Percentiles rank a stretch among this genome's conserved stretches.
Conservation (phyloP, 2,888 invertebrate species). For the Diaphora mendica region DNA sequence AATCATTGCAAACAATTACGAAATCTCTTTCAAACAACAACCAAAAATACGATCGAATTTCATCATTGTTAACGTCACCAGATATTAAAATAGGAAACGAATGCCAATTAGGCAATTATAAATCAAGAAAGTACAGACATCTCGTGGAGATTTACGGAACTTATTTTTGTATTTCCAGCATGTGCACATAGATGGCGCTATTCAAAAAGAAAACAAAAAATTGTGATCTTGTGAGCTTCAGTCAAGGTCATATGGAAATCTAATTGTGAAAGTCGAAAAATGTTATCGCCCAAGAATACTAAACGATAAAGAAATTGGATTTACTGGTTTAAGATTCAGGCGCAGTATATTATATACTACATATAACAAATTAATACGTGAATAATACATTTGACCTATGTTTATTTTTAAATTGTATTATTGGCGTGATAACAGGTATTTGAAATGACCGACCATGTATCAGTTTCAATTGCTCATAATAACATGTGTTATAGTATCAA, state of each 20-base stretch:
- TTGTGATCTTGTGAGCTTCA: conserved; percentile 13
- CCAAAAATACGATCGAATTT: conserved; percentile 20
- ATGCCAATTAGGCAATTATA: conserved; percentile 10
- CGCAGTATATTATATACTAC: neutral
- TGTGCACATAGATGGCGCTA: conserved; percentile 66
- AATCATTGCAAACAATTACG: conserved; percentile 26
- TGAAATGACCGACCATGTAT: conserved; percentile 5
- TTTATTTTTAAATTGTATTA: conserved; percentile 11
- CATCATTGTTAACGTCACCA: conserved; percentile 36
- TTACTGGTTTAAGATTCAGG: neutral
- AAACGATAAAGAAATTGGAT: neutral
- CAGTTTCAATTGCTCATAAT: conserved; percentile 1
- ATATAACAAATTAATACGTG: neutral
- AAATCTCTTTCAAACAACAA: conserved; percentile 27
- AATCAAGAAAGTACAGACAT: conserved; percentile 49
- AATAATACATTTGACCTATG: neutral
- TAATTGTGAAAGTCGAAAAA: conserved; percentile 8
- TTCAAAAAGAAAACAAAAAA: conserved; percentile 25
- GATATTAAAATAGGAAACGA: conserved; percentile 31
- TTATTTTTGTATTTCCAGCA: conserved; percentile 33
- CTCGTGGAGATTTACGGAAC: conserved; percentile 58
- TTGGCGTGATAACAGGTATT: conserved; percentile 11
- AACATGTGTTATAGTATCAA: conserved; percentile 10
- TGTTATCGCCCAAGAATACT: neutral
- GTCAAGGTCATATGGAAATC: conserved; percentile 21